A percentile compares a stretch with the other conserved stretches of the same genome.
Evolutionary conservation across 2,113 vertebrate genomes (phyloP).

Genomic region (Naja naja): DNA sequence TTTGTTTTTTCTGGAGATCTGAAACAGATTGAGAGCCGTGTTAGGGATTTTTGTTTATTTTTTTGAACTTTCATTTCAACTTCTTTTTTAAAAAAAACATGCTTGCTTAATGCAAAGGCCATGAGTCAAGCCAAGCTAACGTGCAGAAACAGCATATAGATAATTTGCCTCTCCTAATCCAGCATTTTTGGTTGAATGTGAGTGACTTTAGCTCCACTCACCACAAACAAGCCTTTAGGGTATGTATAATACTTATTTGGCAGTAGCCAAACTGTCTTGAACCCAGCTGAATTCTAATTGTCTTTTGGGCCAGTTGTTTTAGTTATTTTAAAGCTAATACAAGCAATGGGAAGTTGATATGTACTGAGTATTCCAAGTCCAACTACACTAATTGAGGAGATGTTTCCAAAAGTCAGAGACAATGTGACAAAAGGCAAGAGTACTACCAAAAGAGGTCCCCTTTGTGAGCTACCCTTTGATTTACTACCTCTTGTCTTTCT

Average conservation of each 20-base stretch:
- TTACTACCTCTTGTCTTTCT: background rate
- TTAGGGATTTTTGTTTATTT: background rate
- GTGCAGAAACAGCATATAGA: background rate
- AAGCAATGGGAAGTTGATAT: background rate
- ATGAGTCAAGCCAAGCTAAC: background rate
- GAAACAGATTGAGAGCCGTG: background rate
- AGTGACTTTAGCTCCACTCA: background rate
- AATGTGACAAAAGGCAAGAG: background rate
- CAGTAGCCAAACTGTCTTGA: background rate
- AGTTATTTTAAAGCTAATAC: background rate
- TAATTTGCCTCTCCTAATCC: slow-evolving; percentile 27
- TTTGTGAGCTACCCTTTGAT: background rate
- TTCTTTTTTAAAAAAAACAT: slow-evolving; percentile 1
- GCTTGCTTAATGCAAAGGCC: slow-evolving; percentile 12
- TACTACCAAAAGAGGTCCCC: background rate
- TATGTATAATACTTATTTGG: slow-evolving; percentile 19
- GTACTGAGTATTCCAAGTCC: background rate
- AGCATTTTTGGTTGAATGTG: slow-evolving; percentile 25
- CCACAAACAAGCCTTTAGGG: slow-evolving; percentile 19
- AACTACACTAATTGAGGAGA: background rate
- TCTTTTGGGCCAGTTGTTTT: background rate
- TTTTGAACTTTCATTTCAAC: background rate
- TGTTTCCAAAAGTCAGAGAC: background rate
- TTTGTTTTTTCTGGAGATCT: background rate
- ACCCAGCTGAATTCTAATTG: slow-evolving; percentile 13